Evolutionary conservation across 92 coral and sea anemone genomes (phyloP).

Genomic region (Porites divaricata): DNA sequence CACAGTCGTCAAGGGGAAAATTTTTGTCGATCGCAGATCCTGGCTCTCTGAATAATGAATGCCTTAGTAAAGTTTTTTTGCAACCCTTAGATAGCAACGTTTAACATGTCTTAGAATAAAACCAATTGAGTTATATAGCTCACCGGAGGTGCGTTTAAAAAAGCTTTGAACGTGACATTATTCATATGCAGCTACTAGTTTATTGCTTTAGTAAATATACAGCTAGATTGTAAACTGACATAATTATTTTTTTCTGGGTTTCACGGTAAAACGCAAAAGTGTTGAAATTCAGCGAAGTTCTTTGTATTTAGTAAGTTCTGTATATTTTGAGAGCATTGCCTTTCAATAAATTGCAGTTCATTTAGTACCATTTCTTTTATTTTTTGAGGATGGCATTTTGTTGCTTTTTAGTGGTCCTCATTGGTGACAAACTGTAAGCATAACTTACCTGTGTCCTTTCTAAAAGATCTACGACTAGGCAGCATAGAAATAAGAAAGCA

Average conservation of each 20-base stretch:
- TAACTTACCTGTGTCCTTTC: too few relatives aligned
- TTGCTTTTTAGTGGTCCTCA: too few relatives aligned
- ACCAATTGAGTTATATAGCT: not conserved
- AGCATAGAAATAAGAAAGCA: too few relatives aligned
- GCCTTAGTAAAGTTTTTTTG: not conserved
- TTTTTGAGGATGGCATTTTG: too few relatives aligned
- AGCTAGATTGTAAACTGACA: not conserved
- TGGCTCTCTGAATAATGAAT: constrained; percentile 21
- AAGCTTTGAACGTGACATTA: not conserved
- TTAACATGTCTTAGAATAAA: not conserved
- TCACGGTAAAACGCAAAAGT: too few relatives aligned
- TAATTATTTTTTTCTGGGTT: not conserved
- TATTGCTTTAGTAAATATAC: not conserved
- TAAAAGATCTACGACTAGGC: too few relatives aligned
- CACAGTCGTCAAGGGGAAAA: not conserved
- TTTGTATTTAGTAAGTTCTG: too few relatives aligned
- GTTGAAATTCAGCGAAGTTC: too few relatives aligned
- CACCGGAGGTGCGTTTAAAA: not conserved
- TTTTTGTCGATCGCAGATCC: not conserved
- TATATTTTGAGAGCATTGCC: too few relatives aligned
- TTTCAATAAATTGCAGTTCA: too few relatives aligned
- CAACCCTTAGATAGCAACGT: not conserved
- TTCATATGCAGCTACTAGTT: not conserved
- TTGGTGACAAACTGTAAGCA: too few relatives aligned
- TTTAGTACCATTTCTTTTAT: too few relatives aligned